These are phyloP conservation scores for Alexandromys fortis DNA, from an alignment of 2,113 vertebrate genomes.

Conservation along the genomic window DNA sequence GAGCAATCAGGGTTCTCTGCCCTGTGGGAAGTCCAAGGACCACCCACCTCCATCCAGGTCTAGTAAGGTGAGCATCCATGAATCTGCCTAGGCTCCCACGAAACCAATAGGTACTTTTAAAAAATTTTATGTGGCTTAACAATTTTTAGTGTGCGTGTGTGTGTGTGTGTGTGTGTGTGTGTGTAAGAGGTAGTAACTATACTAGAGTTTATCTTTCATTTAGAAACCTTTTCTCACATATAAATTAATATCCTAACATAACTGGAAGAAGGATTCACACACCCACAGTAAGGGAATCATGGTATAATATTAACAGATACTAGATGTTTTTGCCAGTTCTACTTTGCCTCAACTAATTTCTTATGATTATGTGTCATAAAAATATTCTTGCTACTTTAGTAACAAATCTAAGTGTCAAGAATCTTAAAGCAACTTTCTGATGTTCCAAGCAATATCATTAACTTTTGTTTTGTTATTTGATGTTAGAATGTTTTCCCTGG, in stretches of 20 bases:
- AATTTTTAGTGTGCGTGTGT: background rate
- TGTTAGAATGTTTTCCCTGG: too few species aligned
- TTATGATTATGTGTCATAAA: background rate
- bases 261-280: background rate
- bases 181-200: background rate
- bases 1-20: too few species aligned
- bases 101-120: too few species aligned
- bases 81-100: too few species aligned
- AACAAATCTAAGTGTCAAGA: background rate
- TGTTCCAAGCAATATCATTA: background rate
- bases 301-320: background rate
- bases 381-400: background rate
- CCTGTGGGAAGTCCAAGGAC: too few species aligned
- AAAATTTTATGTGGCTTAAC: background rate
- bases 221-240: constrained; percentile 8
- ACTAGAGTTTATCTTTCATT: background rate
- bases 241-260: background rate
- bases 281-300: background rate
- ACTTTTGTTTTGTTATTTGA: background rate
- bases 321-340: background rate
- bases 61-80: too few species aligned
- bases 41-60: too few species aligned
- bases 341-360: background rate
- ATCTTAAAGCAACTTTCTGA: background rate
- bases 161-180: background rate